These are phyloP conservation scores for Brachionus asplanchnoidis DNA, from an alignment of 1,140 invertebrate genomes.

Conservation along the genomic window DNA sequence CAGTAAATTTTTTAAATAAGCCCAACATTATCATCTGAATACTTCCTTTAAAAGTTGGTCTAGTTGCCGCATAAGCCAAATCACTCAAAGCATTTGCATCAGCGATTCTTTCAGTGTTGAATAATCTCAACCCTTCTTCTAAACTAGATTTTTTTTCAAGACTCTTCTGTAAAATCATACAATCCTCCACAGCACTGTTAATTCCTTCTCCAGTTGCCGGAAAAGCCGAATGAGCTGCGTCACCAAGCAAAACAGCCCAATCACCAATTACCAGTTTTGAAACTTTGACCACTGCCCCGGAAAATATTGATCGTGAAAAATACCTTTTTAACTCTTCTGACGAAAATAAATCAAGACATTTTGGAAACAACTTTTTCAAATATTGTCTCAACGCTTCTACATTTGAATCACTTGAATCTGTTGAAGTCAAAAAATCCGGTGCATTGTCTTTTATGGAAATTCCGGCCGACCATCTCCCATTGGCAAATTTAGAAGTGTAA, in stretches of 20 bases:
- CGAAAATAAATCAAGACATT: not conserved
- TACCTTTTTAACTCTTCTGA: not conserved
- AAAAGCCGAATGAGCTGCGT: not conserved
- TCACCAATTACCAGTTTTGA: not conserved
- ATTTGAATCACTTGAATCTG: not conserved
- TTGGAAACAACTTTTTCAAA: constrained; percentile 5
- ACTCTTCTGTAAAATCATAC: not conserved
- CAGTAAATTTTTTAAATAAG: not conserved
- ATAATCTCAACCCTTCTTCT: not conserved
- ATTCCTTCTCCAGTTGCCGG: not conserved
- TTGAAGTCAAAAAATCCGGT: not conserved
- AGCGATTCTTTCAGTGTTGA: not conserved
- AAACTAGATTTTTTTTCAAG: not conserved
- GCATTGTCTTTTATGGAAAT: not conserved
- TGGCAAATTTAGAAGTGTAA: not conserved
- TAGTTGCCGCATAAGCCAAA: not conserved
- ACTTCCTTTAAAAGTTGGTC: not conserved
- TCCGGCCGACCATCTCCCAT: not conserved
- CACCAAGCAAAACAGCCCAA: not conserved
- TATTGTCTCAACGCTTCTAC: not conserved
- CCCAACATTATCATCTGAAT: constrained; percentile 6
- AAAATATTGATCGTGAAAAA: not conserved
- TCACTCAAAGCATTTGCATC: constrained; percentile 20
- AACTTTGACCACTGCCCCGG: not conserved
- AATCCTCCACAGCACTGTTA: not conserved